Conservation (phyloP, 2,113 vertebrate species). For the Sisor rabdophorus region DNA sequence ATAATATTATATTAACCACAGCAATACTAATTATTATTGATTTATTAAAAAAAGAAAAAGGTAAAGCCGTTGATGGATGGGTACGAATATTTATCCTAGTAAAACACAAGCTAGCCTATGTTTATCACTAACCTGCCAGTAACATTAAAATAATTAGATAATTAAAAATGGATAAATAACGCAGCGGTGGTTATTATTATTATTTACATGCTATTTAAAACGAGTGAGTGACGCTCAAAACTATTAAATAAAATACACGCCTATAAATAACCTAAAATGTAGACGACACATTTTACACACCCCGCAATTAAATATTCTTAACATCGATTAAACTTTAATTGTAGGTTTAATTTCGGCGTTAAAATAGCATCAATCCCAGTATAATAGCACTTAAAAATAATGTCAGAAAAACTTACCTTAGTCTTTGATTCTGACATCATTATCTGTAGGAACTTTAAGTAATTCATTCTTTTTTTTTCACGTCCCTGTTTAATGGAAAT, state of each 20-base stretch:
- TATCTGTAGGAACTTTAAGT: neutral
- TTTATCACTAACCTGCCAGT: neutral
- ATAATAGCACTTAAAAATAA: neutral
- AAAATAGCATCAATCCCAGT: too few species aligned
- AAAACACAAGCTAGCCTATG: neutral
- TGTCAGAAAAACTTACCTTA: constrained; percentile 13
- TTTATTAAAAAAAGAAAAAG: constrained; percentile 6
- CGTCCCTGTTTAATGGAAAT: neutral
- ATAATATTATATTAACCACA: neutral
- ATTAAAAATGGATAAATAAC: neutral
- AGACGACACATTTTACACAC: too few species aligned
- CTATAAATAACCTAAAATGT: neutral
- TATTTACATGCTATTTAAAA: neutral
- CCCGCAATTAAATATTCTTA: too few species aligned
- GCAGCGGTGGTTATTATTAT: neutral
- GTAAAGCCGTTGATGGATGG: too few species aligned
- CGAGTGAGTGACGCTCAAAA: too few species aligned
- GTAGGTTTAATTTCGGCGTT: too few species aligned
- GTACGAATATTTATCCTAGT: constrained; percentile 12
- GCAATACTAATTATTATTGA: neutral
- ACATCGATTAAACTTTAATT: too few species aligned
- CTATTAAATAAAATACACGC: neutral
- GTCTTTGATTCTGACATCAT: constrained; percentile 4
- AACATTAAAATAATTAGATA: neutral
- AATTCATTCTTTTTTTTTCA: neutral